phyloP scores from a whole-genome alignment of 1,140 invertebrate species.

The Macrobrachium rosenbergii region DNA sequence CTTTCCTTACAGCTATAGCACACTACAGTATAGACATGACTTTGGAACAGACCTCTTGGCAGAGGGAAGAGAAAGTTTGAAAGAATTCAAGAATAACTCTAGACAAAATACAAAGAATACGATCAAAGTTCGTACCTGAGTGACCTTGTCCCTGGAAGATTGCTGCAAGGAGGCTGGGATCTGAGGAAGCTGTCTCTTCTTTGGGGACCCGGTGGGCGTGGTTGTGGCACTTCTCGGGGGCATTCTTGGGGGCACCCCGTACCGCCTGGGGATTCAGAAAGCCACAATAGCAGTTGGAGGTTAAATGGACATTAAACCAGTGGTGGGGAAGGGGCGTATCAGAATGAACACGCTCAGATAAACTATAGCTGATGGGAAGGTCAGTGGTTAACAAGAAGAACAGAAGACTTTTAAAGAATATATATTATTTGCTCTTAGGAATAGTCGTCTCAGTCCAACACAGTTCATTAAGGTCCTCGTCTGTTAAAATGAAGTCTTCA shows the following conservation, averaged over 20 bases:
- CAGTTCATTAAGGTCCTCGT: no score
- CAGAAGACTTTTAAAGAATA: no score
- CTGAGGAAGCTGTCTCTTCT: constrained; percentile 94
- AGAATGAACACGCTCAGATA: no score
- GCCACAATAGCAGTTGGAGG: constrained; percentile 18
- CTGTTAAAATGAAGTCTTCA: no score
- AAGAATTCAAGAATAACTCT: background rate
- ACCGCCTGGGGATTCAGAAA: constrained; percentile 11
- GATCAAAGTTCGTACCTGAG: constrained; percentile 46
- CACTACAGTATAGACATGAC: no score
- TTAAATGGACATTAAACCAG: background rate
- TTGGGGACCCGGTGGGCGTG: constrained; percentile 94
- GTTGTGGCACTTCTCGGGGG: constrained; percentile 87
- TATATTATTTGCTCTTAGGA: no score
- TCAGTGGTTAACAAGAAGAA: no score
- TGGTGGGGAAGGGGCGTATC: no score
- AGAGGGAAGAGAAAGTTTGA: background rate
- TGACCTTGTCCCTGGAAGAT: constrained; percentile 63
- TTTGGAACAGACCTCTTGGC: background rate
- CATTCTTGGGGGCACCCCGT: constrained; percentile 48
- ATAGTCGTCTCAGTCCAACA: no score
- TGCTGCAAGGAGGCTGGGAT: constrained; percentile 76
- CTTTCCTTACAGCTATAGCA: no score
- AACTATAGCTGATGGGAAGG: no score
- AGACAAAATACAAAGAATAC: background rate